A percentile compares a stretch with the other conserved stretches of the same genome.
These are phyloP conservation scores for Mycalesis mineus DNA, from an alignment of 2,888 invertebrate genomes.

Conservation along the genomic window DNA sequence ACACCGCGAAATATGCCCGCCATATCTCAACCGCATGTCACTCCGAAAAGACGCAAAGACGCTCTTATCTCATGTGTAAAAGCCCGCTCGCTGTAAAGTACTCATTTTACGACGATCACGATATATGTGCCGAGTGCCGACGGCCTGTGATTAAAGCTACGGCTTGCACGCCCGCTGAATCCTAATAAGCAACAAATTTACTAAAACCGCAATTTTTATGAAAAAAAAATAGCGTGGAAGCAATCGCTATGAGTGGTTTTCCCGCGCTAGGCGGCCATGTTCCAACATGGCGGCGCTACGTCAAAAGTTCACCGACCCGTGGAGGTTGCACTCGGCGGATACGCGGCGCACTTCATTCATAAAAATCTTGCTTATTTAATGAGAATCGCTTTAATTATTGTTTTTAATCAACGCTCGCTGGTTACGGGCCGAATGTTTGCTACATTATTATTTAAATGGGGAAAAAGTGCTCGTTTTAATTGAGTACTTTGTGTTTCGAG, in stretches of 20 bases:
- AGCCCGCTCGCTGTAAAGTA: constrained; percentile 14
- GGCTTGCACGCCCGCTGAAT: constrained; percentile 30
- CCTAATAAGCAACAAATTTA: constrained; percentile 36
- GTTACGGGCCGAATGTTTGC: constrained; percentile 8
- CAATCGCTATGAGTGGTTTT: constrained; percentile 62
- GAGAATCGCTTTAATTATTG: constrained; percentile 21
- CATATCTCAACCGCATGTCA: constrained; percentile 11
- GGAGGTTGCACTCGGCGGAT: constrained; percentile 33
- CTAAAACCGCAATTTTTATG: constrained; percentile 38
- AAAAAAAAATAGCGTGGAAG: constrained; percentile 48
- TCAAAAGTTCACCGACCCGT: constrained; percentile 35
- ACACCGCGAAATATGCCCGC: constrained; percentile 13
- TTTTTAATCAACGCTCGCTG: constrained; percentile 19
- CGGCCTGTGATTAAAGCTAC: constrained; percentile 16
- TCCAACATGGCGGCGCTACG: constrained; percentile 34
- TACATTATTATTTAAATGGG: constrained; percentile 14
- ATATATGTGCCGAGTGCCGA: constrained; percentile 17
- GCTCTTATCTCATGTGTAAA: constrained; percentile 10
- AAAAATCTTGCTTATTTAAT: constrained; percentile 28
- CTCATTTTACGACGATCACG: constrained; percentile 21
- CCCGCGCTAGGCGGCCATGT: constrained; percentile 51
- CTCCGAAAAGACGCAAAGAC: constrained; percentile 1
- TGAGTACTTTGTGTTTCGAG: constrained; percentile 6
- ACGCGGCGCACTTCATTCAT: constrained; percentile 35
- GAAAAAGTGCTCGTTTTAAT: constrained; percentile 8